phyloP scores from a whole-genome alignment of 2,888 invertebrate species.

The Lasioglossum pauxillum region DNA sequence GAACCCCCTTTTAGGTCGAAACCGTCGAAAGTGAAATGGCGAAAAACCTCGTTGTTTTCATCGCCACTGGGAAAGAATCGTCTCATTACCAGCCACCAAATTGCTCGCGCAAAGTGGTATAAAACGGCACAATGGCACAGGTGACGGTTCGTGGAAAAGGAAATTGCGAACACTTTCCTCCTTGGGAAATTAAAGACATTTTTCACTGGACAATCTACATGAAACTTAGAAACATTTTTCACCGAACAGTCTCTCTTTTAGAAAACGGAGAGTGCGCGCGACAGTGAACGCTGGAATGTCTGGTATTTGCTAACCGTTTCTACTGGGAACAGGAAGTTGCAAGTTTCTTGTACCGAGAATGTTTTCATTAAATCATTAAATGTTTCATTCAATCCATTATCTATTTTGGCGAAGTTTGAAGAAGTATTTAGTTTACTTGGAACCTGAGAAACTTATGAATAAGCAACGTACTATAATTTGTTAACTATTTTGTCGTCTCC shows the following conservation, averaged over 20 bases:
- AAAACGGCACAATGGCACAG: not conserved
- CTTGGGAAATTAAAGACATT: not conserved
- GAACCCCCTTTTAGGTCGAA: conserved; percentile 13
- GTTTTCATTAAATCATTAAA: no score
- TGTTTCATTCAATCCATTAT: no score
- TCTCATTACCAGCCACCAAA: not conserved
- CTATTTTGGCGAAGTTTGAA: not conserved
- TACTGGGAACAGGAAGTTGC: not conserved
- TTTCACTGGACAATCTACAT: no score
- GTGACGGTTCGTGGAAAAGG: not conserved
- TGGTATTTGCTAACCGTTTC: not conserved
- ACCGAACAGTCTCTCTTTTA: not conserved
- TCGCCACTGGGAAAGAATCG: not conserved
- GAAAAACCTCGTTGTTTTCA: not conserved
- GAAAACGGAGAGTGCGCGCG: not conserved
- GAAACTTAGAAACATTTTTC: not conserved
- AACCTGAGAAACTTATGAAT: not conserved
- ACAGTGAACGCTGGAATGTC: not conserved
- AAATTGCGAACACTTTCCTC: not conserved
- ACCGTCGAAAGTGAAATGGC: conserved; percentile 27
- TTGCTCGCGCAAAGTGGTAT: not conserved
- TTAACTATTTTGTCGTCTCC: no score
- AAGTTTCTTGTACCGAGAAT: not conserved
- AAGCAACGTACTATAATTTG: no score
- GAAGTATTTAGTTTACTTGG: not conserved